These are phyloP conservation scores for Nanorana parkeri DNA, from an alignment of 2,113 vertebrate genomes.

Conservation along the genomic window DNA sequence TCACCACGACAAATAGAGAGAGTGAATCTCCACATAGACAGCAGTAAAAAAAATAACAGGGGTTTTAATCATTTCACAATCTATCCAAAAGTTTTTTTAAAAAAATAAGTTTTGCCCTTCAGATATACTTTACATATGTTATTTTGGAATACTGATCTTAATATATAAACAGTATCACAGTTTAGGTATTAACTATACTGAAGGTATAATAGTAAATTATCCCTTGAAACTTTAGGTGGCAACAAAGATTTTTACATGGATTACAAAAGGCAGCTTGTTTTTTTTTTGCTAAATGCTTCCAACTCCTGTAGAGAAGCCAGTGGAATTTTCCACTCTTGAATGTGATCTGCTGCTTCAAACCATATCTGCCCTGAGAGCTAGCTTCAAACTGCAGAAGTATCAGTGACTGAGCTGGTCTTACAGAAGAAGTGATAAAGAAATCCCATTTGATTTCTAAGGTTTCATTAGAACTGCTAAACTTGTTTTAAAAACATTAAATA, in stretches of 20 bases:
- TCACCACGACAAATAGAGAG: too few relatives aligned
- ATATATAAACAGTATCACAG: too few relatives aligned
- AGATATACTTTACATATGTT: too few relatives aligned
- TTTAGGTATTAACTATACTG: too few relatives aligned
- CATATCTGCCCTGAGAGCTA: slow-evolving; percentile 22
- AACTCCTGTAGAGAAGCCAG: slow-evolving; percentile 25
- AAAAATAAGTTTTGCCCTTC: too few relatives aligned
- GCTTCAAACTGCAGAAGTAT: slow-evolving; percentile 30
- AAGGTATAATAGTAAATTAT: too few relatives aligned
- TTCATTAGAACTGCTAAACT: not conserved
- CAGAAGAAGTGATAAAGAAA: slow-evolving; percentile 24
- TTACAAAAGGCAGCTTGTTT: slow-evolving; percentile 10
- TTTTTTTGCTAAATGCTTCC: slow-evolving; percentile 1
- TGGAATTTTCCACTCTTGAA: slow-evolving; percentile 47
- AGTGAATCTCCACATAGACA: too few relatives aligned
- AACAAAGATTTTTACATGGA: not conserved
- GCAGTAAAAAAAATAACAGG: too few relatives aligned
- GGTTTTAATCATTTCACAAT: too few relatives aligned
- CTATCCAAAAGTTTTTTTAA: too few relatives aligned
- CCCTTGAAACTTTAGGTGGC: not conserved
- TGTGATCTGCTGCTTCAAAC: slow-evolving; percentile 42
- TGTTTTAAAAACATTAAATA: not conserved
- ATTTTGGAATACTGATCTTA: too few relatives aligned
- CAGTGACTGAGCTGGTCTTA: slow-evolving; percentile 38
- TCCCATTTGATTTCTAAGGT: slow-evolving; percentile 5